Base-by-base conservation (phyloP, 2,888 invertebrate species). In the Eumacrocentrus americanus region DNA sequence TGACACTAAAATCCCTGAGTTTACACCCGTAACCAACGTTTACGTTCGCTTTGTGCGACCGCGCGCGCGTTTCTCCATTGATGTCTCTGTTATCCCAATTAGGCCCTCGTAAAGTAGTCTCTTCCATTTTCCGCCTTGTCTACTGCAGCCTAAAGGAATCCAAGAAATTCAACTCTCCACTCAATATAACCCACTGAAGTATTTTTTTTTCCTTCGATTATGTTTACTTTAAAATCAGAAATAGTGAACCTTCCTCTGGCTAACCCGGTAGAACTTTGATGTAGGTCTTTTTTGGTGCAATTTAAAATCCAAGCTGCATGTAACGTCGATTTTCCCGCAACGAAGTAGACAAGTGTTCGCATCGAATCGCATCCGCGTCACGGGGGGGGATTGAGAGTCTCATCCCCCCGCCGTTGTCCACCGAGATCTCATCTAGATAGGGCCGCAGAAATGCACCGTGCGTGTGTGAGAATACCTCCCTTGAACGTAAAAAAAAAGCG, bases 71-170 rank as follows among this genome's bases (percentile, higher is more conserved):
- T 71, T 76, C 77, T 75, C 78, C 75, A 77, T 76, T 78, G 78
- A 79, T 75, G 77, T 79, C 78, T 78, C 78, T 78, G 78, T 79
- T 76, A 75, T 77, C 76, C 77, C 76, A 79, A 79, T 79, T 80
- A 80, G 78, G 74, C 74, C 64, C 70, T 70, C 70, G 67, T 79
- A 80, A 79, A 79, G 68, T 67, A 63, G 62, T 62, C 67, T 62
- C 65, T 62, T 63, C 61, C 58, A 63, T 55, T 53, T 58, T 61
- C 35, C 44, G n/a, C 44, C 47, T 54, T 57, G 58, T 58, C 42
- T 56, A n/a, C n/a, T n/a, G n/a, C n/a, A n/a, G n/a, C n/a, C n/a
- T n/a, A n/a, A n/a, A n/a, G n/a, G n/a, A n/a, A n/a, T n/a, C n/a
- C n/a, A n/a, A n/a, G n/a, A n/a, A n/a, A n/a, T n/a, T n/a, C n/a